Evolutionary conservation across 1,140 invertebrate genomes (phyloP).

Genomic region (Plutomurus gul): DNA sequence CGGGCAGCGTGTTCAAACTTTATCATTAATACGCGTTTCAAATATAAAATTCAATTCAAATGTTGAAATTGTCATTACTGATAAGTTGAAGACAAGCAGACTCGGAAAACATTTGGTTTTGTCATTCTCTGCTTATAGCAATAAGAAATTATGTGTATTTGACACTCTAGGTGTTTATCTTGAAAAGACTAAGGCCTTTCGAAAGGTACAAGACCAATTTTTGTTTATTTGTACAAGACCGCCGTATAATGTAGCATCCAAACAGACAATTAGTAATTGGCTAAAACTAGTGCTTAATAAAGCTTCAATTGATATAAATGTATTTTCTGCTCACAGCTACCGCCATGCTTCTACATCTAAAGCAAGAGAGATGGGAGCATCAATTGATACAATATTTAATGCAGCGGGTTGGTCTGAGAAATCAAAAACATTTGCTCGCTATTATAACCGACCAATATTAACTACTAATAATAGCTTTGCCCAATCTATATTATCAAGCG

Average conservation of each 20-base stretch:
- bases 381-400: not conserved
- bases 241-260: not conserved
- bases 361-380: not conserved
- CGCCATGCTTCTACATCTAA: not conserved
- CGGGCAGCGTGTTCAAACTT: not conserved
- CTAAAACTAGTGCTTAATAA: not conserved
- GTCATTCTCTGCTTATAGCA: not conserved
- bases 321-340: not conserved
- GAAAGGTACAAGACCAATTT: not conserved
- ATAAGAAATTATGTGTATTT: not conserved
- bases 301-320: not conserved
- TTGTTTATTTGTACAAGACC: not conserved
- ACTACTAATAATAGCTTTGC: no score
- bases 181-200: not conserved
- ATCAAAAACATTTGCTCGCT: not conserved
- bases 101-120: not conserved
- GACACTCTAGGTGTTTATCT: not conserved
- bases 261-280: not conserved
- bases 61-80: not conserved
- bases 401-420: slow-evolving; percentile 23
- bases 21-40: not conserved
- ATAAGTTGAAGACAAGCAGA: not conserved
- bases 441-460: slow-evolving; percentile 17
- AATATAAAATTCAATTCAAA: not conserved
- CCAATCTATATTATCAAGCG: no score